Evolutionary conservation across 2,888 invertebrate genomes (phyloP).

Genomic region (Helicoverpa assulta): DNA sequence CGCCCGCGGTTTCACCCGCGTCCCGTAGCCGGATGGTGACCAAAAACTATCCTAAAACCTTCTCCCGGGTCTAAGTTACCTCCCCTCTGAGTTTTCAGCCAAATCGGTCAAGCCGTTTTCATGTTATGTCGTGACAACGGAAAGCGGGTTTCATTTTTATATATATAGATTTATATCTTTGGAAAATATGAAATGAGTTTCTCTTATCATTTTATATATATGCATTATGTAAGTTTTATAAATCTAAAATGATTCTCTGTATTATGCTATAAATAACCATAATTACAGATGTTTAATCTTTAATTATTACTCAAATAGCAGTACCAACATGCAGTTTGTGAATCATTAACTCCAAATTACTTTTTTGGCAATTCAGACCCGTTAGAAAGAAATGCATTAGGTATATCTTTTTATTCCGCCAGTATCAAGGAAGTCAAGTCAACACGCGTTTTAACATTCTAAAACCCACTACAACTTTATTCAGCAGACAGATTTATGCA

Average conservation of each 20-base stretch:
- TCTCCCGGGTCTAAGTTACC: no score
- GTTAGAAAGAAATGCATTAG: conserved; percentile 2
- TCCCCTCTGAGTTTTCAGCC: no score
- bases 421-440: background rate
- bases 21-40: no score
- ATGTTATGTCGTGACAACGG: no score
- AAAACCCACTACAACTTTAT: conserved; percentile 11
- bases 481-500: conserved; percentile 21
- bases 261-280: conserved; percentile 45
- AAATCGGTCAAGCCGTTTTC: no score
- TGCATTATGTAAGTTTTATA: conserved; percentile 44
- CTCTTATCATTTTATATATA: conserved; percentile 4
- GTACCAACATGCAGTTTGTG: conserved; percentile 30
- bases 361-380: background rate
- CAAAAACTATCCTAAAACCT: no score
- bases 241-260: conserved; percentile 24
- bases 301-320: conserved; percentile 40
- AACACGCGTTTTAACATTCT: conserved; percentile 9
- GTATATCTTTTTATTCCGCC: conserved; percentile 7
- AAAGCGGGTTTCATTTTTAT: no score
- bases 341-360: conserved; percentile 17
- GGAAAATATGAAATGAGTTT: conserved; percentile 17
- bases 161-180: no score
- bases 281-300: conserved; percentile 41
- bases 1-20: no score